Conservation (phyloP, 2,113 vertebrate genomes). For the Cavia porcellus region DNA sequence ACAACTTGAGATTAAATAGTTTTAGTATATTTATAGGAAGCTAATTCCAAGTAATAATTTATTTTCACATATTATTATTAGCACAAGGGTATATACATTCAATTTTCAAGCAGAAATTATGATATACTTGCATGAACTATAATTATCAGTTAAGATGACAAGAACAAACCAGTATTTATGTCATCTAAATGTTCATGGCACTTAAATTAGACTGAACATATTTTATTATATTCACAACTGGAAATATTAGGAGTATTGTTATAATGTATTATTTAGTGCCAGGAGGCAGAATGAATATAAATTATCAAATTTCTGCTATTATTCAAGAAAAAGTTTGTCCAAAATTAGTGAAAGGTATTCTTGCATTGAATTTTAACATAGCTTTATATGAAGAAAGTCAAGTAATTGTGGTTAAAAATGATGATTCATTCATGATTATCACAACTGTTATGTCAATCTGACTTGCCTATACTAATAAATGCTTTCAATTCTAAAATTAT, state of each 20-base stretch:
- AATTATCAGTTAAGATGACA: conserved; percentile 54
- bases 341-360: not conserved
- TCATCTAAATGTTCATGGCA: conserved; percentile 4
- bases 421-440: not conserved
- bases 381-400: not conserved
- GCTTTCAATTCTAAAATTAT: conserved; percentile 18
- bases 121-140: conserved; percentile 49
- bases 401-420: not conserved
- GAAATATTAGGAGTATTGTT: not conserved
- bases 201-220: conserved; percentile 37
- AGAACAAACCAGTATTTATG: conserved; percentile 65
- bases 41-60: conserved; percentile 34
- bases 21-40: conserved; percentile 34
- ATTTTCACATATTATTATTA: conserved; percentile 12
- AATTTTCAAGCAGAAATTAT: conserved; percentile 56
- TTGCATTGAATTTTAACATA: conserved; percentile 24
- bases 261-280: conserved; percentile 39
- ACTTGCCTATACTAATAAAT: not conserved
- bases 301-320: conserved; percentile 21
- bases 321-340: not conserved
- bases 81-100: not conserved
- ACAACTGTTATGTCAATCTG: not conserved
- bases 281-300: not conserved
- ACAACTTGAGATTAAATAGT: conserved; percentile 50
- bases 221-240: conserved; percentile 62